These are phyloP conservation scores for Armadillidium nasatum DNA, from an alignment of 1,140 invertebrate genomes.

Conservation along the genomic window DNA sequence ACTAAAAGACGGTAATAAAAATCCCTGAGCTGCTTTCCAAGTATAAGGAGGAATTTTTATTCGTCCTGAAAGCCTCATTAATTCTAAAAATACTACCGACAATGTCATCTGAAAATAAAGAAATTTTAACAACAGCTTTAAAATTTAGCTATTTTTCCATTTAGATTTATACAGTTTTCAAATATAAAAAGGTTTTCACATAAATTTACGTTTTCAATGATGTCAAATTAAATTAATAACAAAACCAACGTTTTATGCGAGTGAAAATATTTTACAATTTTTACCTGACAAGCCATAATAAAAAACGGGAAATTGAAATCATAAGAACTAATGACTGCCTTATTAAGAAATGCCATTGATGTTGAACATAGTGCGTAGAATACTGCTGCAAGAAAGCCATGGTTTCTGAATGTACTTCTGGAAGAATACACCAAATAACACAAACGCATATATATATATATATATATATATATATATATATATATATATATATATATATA, in stretches of 20 bases:
- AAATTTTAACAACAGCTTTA: no score
- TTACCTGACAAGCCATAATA: conserved; percentile 50
- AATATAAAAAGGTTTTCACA: no score
- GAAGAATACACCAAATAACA: not conserved
- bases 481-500: no score
- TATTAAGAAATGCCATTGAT: conserved; percentile 55
- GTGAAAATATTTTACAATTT: no score
- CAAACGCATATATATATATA: no score
- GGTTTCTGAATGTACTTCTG: conserved; percentile 1
- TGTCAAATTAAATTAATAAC: no score
- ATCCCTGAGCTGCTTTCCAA: conserved; percentile 17
- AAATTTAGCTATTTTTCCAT: no score
- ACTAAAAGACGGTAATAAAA: conserved; percentile 30
- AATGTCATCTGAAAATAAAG: conserved; percentile 48
- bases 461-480: no score
- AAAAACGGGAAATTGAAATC: conserved; percentile 53
- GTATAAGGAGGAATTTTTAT: conserved; percentile 46
- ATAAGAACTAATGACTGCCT: conserved; percentile 51
- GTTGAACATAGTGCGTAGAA: conserved; percentile 53
- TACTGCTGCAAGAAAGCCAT: conserved; percentile 47
- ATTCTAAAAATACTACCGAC: conserved; percentile 48
- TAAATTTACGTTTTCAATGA: no score
- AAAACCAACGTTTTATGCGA: no score
- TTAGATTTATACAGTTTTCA: no score
- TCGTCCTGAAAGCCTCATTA: conserved; percentile 31